phyloP scores from a whole-genome alignment of 2,113 vertebrate species.

The Fulmarus glacialis region DNA sequence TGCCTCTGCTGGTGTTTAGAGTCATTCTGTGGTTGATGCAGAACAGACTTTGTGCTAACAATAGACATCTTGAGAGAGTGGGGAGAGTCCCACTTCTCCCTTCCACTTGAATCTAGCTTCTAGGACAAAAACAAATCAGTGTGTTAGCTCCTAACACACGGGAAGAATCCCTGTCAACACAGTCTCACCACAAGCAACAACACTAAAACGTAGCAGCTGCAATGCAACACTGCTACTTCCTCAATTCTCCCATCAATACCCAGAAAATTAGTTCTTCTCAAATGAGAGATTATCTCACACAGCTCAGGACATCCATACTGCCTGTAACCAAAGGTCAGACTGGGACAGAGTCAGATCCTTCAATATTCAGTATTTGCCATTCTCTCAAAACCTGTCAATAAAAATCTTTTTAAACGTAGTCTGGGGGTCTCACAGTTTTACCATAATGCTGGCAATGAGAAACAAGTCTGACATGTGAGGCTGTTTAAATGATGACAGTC shows the following conservation, averaged over 20 bases:
- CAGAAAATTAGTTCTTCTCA: not conserved
- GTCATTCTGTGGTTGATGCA: not conserved
- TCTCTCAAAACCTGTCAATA: not conserved
- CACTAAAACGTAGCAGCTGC: not conserved
- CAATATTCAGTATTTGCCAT: not conserved
- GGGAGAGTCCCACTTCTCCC: not conserved
- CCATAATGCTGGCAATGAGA: not conserved
- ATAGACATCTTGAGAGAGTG: not conserved
- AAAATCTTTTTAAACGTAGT: not conserved
- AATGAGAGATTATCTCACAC: not conserved
- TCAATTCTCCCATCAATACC: not conserved
- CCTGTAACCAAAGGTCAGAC: not conserved
- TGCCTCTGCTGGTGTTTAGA: not conserved
- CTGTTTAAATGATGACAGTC: not conserved
- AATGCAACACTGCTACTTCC: not conserved
- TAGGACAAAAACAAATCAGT: not conserved
- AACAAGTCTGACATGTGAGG: not conserved
- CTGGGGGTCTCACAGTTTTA: not conserved
- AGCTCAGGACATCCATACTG: not conserved
- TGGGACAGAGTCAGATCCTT: not conserved
- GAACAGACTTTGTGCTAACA: slow-evolving; percentile 36
- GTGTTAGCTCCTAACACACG: not conserved
- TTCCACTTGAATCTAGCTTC: not conserved
- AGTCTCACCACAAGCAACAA: not conserved
- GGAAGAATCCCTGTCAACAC: not conserved